Percentiles rank a stretch among this genome's conserved stretches.
These are phyloP conservation scores for Chaetops frenatus DNA, from an alignment of 2,113 vertebrate species.

Conservation along the genomic window DNA sequence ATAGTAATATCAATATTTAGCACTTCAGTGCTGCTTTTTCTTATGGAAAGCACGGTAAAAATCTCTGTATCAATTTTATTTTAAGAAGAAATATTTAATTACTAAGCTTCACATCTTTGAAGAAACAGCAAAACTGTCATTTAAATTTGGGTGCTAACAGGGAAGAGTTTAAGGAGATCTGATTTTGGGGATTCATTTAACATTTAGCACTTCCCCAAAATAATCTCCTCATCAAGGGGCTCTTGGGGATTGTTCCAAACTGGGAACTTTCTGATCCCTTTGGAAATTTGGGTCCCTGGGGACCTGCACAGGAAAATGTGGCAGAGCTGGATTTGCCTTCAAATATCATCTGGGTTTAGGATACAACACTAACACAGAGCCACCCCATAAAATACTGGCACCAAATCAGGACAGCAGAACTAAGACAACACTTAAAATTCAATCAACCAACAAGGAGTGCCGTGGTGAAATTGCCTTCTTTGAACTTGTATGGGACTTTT, in stretches of 20 bases:
- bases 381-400: background rate
- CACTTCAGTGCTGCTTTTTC: background rate
- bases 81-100: background rate
- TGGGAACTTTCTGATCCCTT: background rate
- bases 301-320: background rate
- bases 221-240: background rate
- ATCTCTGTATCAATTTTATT: background rate
- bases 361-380: accelerated
- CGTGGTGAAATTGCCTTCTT: background rate
- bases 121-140: background rate
- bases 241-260: background rate
- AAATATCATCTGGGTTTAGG: background rate
- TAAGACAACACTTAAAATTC: background rate
- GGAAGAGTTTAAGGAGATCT: background rate
- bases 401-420: background rate
- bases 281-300: background rate
- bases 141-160: background rate
- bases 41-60: background rate
- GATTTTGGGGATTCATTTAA: background rate
- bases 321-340: background rate
- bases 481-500: background rate
- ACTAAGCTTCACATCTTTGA: background rate
- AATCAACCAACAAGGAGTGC: background rate
- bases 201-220: background rate
- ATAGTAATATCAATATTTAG: background rate